These are phyloP conservation scores for Diachrysia chrysitis DNA, from an alignment of 2,888 invertebrate species.

Conservation along the genomic window DNA sequence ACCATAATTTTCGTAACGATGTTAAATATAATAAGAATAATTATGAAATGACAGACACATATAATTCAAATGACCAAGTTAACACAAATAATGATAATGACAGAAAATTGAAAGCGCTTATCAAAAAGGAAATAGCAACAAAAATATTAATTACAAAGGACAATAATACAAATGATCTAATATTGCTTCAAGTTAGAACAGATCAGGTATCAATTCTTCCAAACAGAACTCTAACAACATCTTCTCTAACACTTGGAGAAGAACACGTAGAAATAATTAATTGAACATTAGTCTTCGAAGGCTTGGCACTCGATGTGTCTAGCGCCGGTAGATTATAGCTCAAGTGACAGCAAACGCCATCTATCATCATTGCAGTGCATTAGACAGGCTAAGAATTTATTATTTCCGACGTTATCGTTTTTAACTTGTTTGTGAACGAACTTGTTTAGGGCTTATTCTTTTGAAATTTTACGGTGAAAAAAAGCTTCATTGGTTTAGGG, in stretches of 20 bases:
- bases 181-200: background rate
- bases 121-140: no score
- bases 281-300: conserved; percentile 33
- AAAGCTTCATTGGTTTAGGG: background rate
- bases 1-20: background rate
- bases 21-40: background rate
- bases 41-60: background rate
- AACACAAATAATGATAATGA: background rate
- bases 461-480: background rate
- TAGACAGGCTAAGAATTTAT: conserved; percentile 11
- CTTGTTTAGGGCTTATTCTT: conserved; percentile 1
- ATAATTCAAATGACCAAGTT: background rate
- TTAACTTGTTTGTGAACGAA: conserved; percentile 5
- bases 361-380: conserved; percentile 23
- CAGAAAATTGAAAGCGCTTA: background rate
- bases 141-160: no score
- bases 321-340: conserved; percentile 27
- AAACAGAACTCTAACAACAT: conserved; percentile 6
- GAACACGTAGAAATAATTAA: conserved; percentile 50
- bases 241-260: conserved; percentile 35
- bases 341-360: conserved; percentile 36
- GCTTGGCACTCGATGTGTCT: conserved; percentile 14
- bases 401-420: conserved; percentile 12
- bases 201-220: background rate
- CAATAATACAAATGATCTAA: background rate